Base-by-base conservation (phyloP, 2,888 invertebrate species). In the Poecilobothrus nobilitatus region DNA sequence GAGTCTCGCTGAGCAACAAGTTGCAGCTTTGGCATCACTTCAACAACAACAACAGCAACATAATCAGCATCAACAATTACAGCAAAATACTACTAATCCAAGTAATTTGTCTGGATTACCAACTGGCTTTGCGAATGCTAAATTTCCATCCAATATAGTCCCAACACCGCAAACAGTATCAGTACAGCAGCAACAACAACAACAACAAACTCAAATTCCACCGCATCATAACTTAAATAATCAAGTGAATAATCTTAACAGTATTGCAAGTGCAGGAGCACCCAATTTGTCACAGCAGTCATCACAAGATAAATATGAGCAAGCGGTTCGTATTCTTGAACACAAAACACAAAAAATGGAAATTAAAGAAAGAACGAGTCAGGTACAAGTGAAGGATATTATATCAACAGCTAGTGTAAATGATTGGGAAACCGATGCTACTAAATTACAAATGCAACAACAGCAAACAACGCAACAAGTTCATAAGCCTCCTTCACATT, bases 31-130 rank as follows among this genome's bases (percentile, higher is more conserved):
- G 63, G 53, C 61, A 66, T 64, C 67, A 68, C 65, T 20, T n/a
- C 33, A 27, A 20, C 63, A 67, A 27, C 67, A 67, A 67, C 67
- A 53, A 21, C 67, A 53, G 9, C 67, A 65, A 7, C 65, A 65
- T n/a, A 65, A 5, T 84, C 63, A 83, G 83, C 69, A 85, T 84
- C 63, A 84, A 84, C 2, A 85, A 85, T 21, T 85, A 85, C 9
- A 67, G 44, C 41, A 7, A 53, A 6, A 9, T 12, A 6, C 18
- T 6, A 9, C 53, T 18, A 53, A 53, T 53, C 18, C 15, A 18
- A 53, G 15, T 53, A 53, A 53, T 18, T 3, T 53, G 22, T 27
- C 66, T 64, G n/a, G 61, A 44, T 66, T 61, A 66, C 68, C 20
- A 66, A 67, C 74, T 21, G 75, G 71, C 34, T 80, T 81, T 2